Conservation (phyloP, 2,888 invertebrate genomes). For the Apamea monoglypha region DNA sequence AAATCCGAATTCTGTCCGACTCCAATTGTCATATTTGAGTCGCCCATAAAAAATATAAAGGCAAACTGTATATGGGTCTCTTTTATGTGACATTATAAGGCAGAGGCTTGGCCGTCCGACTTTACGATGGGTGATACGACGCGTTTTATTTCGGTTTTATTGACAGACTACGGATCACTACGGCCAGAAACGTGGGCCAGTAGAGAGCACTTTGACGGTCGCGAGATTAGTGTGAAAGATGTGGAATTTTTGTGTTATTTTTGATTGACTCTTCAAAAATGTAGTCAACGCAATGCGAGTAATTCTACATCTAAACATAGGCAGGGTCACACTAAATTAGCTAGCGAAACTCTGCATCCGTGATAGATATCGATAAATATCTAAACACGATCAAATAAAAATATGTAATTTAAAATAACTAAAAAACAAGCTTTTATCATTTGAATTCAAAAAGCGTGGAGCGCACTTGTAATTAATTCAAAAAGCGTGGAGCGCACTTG, state of each 20-base stretch:
- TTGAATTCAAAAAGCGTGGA: no score
- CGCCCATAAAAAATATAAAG: constrained; percentile 78
- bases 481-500: no score
- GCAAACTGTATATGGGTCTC: constrained; percentile 79
- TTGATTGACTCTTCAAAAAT: background rate
- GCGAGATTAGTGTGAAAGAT: background rate
- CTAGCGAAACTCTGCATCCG: background rate
- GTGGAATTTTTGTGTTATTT: background rate
- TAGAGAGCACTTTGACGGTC: constrained; percentile 18
- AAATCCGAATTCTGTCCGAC: constrained; percentile 47
- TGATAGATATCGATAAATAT: background rate
- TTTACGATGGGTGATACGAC: constrained; percentile 79
- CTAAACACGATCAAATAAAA: no score
- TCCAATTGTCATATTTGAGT: constrained; percentile 71
- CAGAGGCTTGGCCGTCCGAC: constrained; percentile 69
- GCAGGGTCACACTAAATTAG: background rate
- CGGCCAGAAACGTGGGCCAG: constrained; percentile 23
- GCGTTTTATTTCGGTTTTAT: constrained; percentile 81
- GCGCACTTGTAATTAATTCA: no score
- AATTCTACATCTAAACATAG: no score
- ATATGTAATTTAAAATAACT: no score
- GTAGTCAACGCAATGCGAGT: background rate
- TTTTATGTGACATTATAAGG: constrained; percentile 85
- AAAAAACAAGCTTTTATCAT: no score
- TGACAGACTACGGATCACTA: constrained; percentile 72